Evolutionary conservation across 2,797 vertebrate genomes (phyloP), one percentile per base, ranked within the genome.

Genomic region (Clamator glandarius): DNA sequence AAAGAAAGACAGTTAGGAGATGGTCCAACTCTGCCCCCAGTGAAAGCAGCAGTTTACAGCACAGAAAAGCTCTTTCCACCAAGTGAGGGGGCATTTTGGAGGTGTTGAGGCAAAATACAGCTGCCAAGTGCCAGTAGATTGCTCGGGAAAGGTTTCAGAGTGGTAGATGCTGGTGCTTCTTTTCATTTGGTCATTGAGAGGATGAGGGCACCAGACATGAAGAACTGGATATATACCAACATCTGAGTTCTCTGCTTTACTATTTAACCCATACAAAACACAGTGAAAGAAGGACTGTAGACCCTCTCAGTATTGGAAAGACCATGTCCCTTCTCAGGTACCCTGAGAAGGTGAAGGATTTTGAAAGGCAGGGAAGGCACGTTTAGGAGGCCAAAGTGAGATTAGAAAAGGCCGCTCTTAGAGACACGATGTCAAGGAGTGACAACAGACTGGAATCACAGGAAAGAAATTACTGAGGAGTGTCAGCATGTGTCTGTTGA

Each of bases 21-120:
- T 4, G 11, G 9, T 25, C 12, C 25, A 17, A 0, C 51, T 42
- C 8, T 58, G 19, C 2, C 12, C 13, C 11, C 5, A 29, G 0
- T 5, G 6, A 70, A 76, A 44, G 12, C 35, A 59, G 72, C 57
- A 63, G 31, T 51, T 35, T 12, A 11, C 11, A 55, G 84, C 59
- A 39, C 28, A 41, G 44, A 46, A 81, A 44, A 51, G 23, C 36
- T 72, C 39, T 29, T 69, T 70, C 57, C 31, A 31, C 41, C 35
- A 50, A 4, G 0, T 63, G 16, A 54, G 52, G 44, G 28, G 48
- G 35, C 35, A 42, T 78, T 93, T 80, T 41, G 55, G 58, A 75
- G 73, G 39, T 12, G 29, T 0, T 54, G 73, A 50, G 66, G 20
- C 14, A 28, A 81, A 95, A 67, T 5, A 35, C 31, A 64, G 12